Evolutionary conservation across 2,888 invertebrate genomes (phyloP), one percentile per base, ranked within the genome.

Genomic region (Synanthedon myopaeformis): DNA sequence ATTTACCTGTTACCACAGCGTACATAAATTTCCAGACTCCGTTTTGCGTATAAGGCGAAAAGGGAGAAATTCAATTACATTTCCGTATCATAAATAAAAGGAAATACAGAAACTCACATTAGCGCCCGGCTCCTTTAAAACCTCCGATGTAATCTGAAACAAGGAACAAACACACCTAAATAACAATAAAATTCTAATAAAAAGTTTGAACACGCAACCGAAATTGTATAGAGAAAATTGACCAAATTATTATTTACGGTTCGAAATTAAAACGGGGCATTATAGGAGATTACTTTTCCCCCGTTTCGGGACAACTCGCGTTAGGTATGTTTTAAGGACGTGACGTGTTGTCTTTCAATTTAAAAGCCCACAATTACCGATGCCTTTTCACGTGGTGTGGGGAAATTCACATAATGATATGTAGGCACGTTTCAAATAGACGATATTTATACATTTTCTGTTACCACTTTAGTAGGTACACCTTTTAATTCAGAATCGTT

Each of bases 111-210:
- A 86, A 86, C 83, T 87, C 85, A 84, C 87, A 87, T 87, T 87
- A 86, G 83, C 82, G 80, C 79, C 73, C 69, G 76, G 76, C 81
- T 82, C 78, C 80, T 82, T 85, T 82, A 78, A 80, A 85, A 82
- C 79, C 77, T 75, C 75, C 82, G 78, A 82, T 84, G 82, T 85
- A 85, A 86, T 87, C 87, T 85, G 79, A 79, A 86, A 87, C 87
- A 87, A 86, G 83, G 75, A 85, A 86, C 86, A 86, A 87, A 87
- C 87, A 87, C 82, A 82, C 78, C 84, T 86, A 86, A 87, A 87
- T 87, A 86, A 86, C 86, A 87, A 86, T 87, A 83, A 86, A 86
- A 86, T 84, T 84, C 75, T 80, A 87, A 87, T 87, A 84, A 84
- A 87, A 87, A 85, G 84, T 87, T 85, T 79, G 81, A 72, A 69